phyloP scores from a whole-genome alignment of 2,888 invertebrate genomes.

The Acronicta leporina region DNA sequence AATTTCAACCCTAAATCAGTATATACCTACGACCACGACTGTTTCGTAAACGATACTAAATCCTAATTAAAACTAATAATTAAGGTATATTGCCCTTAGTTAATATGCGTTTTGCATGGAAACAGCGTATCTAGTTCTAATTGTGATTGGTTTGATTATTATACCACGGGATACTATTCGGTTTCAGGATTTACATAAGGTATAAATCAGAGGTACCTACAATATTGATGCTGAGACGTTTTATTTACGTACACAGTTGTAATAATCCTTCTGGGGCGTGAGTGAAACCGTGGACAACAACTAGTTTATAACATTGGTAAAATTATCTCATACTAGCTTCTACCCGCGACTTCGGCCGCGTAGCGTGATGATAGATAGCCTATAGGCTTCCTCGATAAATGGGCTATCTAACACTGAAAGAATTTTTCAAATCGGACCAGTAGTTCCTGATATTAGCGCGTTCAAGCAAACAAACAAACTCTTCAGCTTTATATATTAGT shows the following conservation, averaged over 20 bases:
- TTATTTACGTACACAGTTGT: neutral
- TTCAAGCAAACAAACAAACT: too few species aligned
- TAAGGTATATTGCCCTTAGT: conserved; percentile 27
- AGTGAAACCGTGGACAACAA: too few species aligned
- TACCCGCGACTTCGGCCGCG: too few species aligned
- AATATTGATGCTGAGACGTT: neutral
- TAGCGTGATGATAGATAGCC: too few species aligned
- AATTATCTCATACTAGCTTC: neutral
- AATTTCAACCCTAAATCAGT: conserved; percentile 26
- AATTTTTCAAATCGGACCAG: too few species aligned
- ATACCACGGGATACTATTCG: neutral
- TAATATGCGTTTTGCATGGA: conserved; percentile 22
- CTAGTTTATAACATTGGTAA: too few species aligned
- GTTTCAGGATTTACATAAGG: neutral
- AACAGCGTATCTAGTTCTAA: conserved; percentile 16
- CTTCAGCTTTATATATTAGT: too few species aligned
- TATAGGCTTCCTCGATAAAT: too few species aligned
- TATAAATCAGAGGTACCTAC: neutral
- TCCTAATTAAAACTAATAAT: conserved; percentile 31
- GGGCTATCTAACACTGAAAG: too few species aligned
- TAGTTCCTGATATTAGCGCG: too few species aligned
- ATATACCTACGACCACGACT: conserved; percentile 12
- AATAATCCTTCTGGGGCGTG: too few species aligned
- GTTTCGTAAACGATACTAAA: conserved; percentile 16
- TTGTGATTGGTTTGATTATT: conserved; percentile 30